Percentiles rank a stretch among this genome's conserved stretches.
Evolutionary conservation across 2,888 invertebrate species (phyloP).

Genomic region (Alentia gelatinosa): DNA sequence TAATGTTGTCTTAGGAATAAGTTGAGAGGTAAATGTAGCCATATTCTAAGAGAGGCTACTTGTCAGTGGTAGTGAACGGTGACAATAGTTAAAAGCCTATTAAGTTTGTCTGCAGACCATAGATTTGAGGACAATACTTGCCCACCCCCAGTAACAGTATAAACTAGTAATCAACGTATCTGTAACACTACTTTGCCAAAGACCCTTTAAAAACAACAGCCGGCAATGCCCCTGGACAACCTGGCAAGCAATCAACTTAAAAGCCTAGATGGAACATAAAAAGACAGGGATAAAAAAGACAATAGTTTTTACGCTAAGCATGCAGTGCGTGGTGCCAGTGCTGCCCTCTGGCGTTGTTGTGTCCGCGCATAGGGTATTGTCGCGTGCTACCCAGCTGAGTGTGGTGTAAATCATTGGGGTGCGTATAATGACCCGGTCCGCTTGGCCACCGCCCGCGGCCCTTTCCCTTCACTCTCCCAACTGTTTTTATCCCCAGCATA

Average conservation of each 20-base stretch:
- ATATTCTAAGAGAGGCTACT: too few relatives aligned
- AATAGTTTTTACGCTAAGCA: not conserved
- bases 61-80: too few relatives aligned
- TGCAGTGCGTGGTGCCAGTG: not conserved
- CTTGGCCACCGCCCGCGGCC: not conserved
- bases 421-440: not conserved
- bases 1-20: too few relatives aligned
- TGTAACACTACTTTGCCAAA: too few relatives aligned
- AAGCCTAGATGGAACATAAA: not conserved
- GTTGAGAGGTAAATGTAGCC: too few relatives aligned
- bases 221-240: not conserved
- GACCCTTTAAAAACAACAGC: not conserved
- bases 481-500: too few relatives aligned
- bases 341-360: not conserved
- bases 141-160: too few relatives aligned
- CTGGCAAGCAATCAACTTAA: conserved; percentile 3
- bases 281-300: not conserved
- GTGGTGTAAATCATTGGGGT: not conserved
- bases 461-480: not conserved
- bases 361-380: not conserved
- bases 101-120: too few relatives aligned
- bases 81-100: too few relatives aligned
- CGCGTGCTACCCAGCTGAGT: not conserved
- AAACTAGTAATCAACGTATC: too few relatives aligned
- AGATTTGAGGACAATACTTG: too few relatives aligned